Evolutionary conservation across 2,888 invertebrate species (phyloP).

Genomic region (Octonoba sinensis): DNA sequence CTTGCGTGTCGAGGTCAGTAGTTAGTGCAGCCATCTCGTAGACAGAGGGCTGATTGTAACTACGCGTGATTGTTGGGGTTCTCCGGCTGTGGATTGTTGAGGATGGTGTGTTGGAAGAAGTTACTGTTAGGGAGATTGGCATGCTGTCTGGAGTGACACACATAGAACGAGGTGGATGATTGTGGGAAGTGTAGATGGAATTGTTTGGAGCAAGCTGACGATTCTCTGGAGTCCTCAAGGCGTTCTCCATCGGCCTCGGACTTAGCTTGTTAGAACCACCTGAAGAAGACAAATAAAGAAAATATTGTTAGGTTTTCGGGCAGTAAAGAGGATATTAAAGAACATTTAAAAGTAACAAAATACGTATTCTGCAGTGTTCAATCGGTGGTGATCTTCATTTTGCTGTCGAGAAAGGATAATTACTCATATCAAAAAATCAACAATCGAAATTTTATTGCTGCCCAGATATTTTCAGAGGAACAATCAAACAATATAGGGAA

Average conservation of each 20-base stretch:
- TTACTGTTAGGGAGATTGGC: conserved; percentile 54
- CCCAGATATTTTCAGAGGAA: too few species aligned
- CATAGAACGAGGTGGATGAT: conserved; percentile 35
- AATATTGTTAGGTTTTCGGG: not conserved
- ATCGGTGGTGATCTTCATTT: too few species aligned
- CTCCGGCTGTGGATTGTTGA: conserved; percentile 43
- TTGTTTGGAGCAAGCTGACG: conserved; percentile 48
- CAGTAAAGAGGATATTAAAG: not conserved
- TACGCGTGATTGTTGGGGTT: conserved; percentile 28
- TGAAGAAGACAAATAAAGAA: conserved; percentile 13
- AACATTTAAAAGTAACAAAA: not conserved
- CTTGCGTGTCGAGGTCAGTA: conserved; percentile 95
- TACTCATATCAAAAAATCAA: too few species aligned
- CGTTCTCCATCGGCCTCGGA: conserved; percentile 48
- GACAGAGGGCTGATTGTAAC: conserved; percentile 86
- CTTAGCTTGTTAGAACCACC: conserved; percentile 53
- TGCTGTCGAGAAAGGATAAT: too few species aligned
- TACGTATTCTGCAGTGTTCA: too few species aligned
- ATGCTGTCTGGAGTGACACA: conserved; percentile 48
- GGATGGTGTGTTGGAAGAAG: conserved; percentile 29
- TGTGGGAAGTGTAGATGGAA: conserved; percentile 31
- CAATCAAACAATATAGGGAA: too few species aligned
- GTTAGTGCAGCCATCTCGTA: conserved; percentile 98
- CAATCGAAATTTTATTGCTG: too few species aligned
- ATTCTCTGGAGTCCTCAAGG: conserved; percentile 34